Evolutionary conservation across 2,113 vertebrate genomes (phyloP).

Genomic region (Gobius niger): DNA sequence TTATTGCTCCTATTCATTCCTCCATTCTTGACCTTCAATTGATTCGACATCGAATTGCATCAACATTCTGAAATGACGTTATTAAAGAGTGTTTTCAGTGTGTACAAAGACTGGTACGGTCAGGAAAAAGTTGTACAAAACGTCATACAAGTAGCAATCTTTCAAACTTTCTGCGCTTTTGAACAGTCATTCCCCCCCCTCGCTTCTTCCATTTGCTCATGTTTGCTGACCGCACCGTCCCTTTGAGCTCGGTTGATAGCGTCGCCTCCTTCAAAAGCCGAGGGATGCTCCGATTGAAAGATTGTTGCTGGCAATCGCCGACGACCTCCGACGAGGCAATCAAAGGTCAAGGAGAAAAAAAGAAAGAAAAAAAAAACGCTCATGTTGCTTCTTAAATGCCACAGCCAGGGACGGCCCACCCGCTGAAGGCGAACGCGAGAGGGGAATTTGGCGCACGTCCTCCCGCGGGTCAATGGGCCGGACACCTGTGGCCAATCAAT

Average conservation of each 20-base stretch:
- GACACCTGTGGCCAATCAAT: constrained; percentile 58
- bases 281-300: not conserved
- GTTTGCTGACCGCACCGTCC: constrained; percentile 10
- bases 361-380: too few species aligned
- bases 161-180: not conserved
- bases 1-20: not conserved
- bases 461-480: constrained; percentile 28
- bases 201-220: not conserved
- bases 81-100: too few species aligned
- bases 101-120: too few species aligned
- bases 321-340: not conserved
- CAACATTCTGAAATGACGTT: not conserved
- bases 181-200: not conserved
- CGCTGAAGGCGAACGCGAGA: constrained; percentile 15
- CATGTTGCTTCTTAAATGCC: constrained; percentile 23
- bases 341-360: constrained; percentile 8
- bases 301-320: constrained; percentile 1
- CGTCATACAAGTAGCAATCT: not conserved
- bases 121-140: not conserved
- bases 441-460: constrained; percentile 30
- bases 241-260: constrained; percentile 6
- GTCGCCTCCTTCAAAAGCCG: not conserved
- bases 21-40: not conserved
- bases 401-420: constrained; percentile 21
- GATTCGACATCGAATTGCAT: not conserved